Conservation (phyloP, 92 coral and sea anemone species). For the Desmophyllum pertusum region DNA sequence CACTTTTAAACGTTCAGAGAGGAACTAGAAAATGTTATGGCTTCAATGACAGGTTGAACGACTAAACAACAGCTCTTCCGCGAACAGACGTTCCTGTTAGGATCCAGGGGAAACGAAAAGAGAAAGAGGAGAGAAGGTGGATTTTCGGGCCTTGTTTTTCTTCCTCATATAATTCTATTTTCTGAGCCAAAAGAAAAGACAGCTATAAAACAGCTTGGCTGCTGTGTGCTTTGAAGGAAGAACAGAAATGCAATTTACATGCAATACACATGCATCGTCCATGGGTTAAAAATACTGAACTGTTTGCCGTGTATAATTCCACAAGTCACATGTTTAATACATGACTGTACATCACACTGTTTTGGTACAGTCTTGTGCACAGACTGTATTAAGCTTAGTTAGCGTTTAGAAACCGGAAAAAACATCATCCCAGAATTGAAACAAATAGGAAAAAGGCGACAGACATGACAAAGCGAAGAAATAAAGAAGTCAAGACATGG, state of each 20-base stretch:
- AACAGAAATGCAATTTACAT: not conserved
- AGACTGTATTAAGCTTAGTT: not conserved
- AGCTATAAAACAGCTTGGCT: constrained; percentile 2
- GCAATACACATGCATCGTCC: not conserved
- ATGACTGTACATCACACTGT: not conserved
- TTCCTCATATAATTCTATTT: not conserved
- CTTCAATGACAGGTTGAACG: not conserved
- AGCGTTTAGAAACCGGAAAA: not conserved
- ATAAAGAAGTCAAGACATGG: not conserved
- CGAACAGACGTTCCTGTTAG: not conserved
- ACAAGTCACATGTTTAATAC: too few species aligned
- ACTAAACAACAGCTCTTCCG: not conserved
- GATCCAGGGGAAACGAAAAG: not conserved
- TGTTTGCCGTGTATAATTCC: not conserved
- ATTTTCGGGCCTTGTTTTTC: too few species aligned
- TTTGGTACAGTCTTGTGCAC: not conserved
- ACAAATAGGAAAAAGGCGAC: not conserved
- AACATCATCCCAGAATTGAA: not conserved
- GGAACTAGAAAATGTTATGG: not conserved
- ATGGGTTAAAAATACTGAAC: not conserved
- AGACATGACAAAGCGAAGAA: not conserved
- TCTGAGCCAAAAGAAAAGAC: not conserved
- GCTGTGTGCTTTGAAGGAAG: not conserved
- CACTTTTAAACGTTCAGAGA: not conserved
- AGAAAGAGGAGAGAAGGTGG: not conserved